These are phyloP conservation scores for Mizuhopecten yessoensis DNA, from an alignment of 1,140 invertebrate genomes.

Conservation along the genomic window DNA sequence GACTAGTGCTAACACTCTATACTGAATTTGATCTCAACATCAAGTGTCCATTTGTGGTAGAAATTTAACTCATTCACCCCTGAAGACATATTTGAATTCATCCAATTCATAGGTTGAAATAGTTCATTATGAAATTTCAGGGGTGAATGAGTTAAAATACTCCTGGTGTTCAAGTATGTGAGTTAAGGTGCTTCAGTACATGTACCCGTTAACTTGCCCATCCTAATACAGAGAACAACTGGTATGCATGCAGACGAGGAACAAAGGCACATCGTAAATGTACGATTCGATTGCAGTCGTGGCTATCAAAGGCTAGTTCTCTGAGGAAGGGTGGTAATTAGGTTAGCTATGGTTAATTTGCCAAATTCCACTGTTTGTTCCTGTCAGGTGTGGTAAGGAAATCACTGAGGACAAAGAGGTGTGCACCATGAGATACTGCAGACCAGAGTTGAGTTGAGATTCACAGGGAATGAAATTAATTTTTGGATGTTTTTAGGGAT, in stretches of 20 bases:
- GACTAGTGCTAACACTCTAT: no score
- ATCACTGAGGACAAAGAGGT: neutral
- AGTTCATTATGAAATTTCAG: no score
- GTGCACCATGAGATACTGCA: neutral
- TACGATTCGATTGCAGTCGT: neutral
- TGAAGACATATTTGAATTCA: no score
- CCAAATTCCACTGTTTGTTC: neutral
- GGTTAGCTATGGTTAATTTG: conserved; percentile 13
- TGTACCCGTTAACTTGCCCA: neutral
- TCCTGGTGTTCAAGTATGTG: neutral
- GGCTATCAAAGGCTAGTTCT: neutral
- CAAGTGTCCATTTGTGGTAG: no score
- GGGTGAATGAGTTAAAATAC: neutral
- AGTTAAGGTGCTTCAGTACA: neutral
- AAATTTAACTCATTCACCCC: no score
- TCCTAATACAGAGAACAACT: neutral
- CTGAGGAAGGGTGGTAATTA: neutral
- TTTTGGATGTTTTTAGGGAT: neutral
- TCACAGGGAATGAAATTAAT: neutral
- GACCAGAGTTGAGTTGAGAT: neutral
- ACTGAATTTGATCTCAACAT: no score
- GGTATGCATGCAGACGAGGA: neutral
- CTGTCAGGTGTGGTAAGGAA: neutral
- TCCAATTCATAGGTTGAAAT: no score
- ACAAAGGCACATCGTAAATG: neutral